A percentile compares a stretch with the other conserved stretches of the same genome.
phyloP scores from a whole-genome alignment of 2,113 vertebrate genomes.

The Paracanthobrama guichenoti region DNA sequence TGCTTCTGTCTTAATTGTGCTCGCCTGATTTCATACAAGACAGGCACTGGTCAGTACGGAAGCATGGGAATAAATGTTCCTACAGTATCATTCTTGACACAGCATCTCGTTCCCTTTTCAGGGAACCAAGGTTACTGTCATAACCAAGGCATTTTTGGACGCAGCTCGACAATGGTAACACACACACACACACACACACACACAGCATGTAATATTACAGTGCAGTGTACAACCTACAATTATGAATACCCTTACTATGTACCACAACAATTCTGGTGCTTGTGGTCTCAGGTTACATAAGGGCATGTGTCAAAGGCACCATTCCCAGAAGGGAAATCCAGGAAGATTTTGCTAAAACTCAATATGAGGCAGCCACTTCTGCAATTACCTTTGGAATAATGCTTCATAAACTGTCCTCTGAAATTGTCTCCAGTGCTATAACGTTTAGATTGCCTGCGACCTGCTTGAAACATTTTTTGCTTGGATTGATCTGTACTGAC shows the following conservation, averaged over 20 bases:
- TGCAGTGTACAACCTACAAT: neutral
- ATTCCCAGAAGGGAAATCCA: neutral
- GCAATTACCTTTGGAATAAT: constrained; percentile 25
- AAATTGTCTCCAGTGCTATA: constrained; percentile 21
- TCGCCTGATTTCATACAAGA: too few species aligned
- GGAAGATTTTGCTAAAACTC: constrained; percentile 1
- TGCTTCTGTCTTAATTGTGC: too few species aligned
- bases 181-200: neutral
- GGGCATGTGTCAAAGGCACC: neutral
- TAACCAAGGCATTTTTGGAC: too few species aligned
- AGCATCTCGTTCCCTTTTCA: too few species aligned
- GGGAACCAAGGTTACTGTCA: too few species aligned
- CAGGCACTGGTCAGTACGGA: too few species aligned
- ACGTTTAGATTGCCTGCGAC: constrained; percentile 14
- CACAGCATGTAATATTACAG: neutral
- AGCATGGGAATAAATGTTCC: too few species aligned
- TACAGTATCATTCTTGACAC: too few species aligned
- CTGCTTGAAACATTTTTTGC: constrained; percentile 34
- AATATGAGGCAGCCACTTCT: neutral
- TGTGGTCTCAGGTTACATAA: too few species aligned
- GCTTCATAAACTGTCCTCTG: constrained; percentile 15
- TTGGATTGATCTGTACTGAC: constrained; percentile 44
- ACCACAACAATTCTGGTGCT: too few species aligned
- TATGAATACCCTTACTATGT: neutral
- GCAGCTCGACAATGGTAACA: neutral